Conservation (phyloP, 2,888 invertebrate species). For the Drosophila cracens region DNA sequence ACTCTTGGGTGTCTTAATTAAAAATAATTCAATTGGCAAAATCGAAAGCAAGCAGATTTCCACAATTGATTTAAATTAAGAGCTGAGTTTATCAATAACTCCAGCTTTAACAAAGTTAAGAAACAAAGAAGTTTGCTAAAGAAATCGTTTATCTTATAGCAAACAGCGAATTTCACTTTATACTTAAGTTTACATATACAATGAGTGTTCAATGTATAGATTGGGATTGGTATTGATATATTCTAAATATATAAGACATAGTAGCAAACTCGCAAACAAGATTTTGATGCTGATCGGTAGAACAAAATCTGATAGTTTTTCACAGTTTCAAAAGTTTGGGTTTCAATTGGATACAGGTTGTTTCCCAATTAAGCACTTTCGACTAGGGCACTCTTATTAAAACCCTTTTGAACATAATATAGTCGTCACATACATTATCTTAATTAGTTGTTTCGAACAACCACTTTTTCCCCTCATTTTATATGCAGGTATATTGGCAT, state of each 20-base stretch:
- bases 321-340: neutral
- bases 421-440: neutral
- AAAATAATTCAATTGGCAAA: neutral
- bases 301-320: neutral
- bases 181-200: neutral
- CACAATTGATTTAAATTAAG: neutral
- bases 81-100: neutral
- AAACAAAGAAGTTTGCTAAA: neutral
- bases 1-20: neutral
- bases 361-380: neutral
- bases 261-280: neutral
- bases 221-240: neutral
- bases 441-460: neutral
- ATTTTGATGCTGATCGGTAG: too few species aligned
- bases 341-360: neutral
- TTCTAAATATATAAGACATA: neutral
- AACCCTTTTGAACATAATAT: neutral
- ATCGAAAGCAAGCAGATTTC: neutral
- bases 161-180: neutral
- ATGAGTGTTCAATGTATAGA: neutral
- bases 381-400: neutral
- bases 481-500: neutral
- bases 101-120: neutral
- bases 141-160: accelerated
- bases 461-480: neutral